Base-by-base conservation (phyloP, 2,888 invertebrate genomes). In the Cyaniris semiargus region DNA sequence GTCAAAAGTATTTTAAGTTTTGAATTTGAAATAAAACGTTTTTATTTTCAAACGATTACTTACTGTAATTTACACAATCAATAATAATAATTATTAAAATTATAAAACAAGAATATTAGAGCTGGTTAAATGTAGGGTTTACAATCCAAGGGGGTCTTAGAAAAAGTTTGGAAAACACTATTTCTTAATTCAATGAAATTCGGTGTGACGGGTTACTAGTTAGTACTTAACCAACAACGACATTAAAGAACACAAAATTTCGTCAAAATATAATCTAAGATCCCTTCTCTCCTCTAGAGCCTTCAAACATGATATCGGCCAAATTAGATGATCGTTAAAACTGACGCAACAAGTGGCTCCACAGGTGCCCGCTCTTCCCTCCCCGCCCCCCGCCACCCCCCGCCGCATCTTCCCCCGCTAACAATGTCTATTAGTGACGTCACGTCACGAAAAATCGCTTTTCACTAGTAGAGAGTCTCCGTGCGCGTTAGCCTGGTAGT, bases 301-400 rank as follows among this genome's bases (percentile, higher is more conserved):
- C 23, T 7, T 72, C 44, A 72, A 38, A 72, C 76, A 70, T 31
- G 70, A 70, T 44, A 53, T 53, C 76, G 56, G 70, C 71, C 71
- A 77, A 72, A 72, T 77, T 77, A 77, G 71, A 71, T 77, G 56
- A 77, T 77, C 76, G 76, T 72, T 77, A 77, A 77, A 77, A 77
- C 70, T 58, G 38, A 71, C 53, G 83, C 84, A 82, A 83, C 84
- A 83, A 84, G 85, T 87, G 75, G 80, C 79, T 83, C 88, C 82
- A 88, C 88, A 87, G 87, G 88, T 88, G 85, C 81, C 82, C 79
- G 82, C 82, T 80, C 81, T 74, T 76, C 70, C 48, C 44, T 23
- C 80, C 81, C 79, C 78, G 77, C 82, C 72, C 44, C 18, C 38
- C 53, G 21, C 34, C 56, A 56, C 53, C 34, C 53, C 53, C 23